These are phyloP conservation scores for Accipiter cooperii DNA, from an alignment of 2,113 vertebrate species.

Conservation along the genomic window DNA sequence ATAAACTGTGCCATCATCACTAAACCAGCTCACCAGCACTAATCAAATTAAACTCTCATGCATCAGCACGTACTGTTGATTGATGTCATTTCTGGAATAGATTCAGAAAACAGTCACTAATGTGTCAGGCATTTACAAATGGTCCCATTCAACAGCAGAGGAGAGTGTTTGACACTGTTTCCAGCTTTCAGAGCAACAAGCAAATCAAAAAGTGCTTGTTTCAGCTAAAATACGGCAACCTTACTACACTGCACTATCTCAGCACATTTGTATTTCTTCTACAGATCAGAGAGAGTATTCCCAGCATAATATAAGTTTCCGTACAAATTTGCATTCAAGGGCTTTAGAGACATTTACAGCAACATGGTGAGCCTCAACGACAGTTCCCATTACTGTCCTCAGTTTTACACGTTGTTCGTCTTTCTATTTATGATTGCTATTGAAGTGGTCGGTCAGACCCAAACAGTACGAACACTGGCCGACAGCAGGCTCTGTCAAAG, in stretches of 20 bases:
- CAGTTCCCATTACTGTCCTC: not conserved
- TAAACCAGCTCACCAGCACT: not conserved
- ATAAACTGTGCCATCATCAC: not conserved
- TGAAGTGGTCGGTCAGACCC: not conserved
- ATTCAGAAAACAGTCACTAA: not conserved
- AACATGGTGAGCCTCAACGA: not conserved
- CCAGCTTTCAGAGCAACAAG: not conserved
- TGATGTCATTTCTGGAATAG: constrained; percentile 37
- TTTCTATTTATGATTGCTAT: not conserved
- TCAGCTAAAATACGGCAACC: not conserved
- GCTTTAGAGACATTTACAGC: not conserved
- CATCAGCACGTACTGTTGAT: not conserved
- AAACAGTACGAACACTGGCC: not conserved
- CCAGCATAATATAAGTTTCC: not conserved
- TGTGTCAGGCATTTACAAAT: not conserved
- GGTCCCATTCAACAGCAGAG: not conserved
- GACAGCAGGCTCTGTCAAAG: not conserved
- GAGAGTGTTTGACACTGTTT: not conserved
- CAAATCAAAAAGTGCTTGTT: not conserved
- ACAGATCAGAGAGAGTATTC: not conserved
- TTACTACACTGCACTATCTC: not conserved
- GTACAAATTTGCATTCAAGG: not conserved
- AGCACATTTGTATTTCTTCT: not conserved
- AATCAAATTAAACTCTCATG: constrained; percentile 10
- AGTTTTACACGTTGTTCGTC: rapidly evolving